A percentile compares a stretch with the other conserved stretches of the same genome.
Evolutionary conservation across 2,113 vertebrate genomes (phyloP).

Genomic region (Notothenia rossii): DNA sequence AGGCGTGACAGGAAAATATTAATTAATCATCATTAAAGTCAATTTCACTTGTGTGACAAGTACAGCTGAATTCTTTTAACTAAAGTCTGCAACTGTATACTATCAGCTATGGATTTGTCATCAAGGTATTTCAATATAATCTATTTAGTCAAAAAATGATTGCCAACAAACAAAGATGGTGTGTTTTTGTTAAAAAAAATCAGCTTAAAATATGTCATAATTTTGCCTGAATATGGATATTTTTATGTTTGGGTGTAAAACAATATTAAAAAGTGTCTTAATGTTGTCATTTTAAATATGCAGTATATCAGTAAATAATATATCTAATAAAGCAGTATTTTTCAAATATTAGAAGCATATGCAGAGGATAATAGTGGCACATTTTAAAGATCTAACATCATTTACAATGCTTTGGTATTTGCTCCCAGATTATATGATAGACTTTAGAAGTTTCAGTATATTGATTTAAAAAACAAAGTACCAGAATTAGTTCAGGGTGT

Average conservation of each 20-base stretch:
- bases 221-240: background rate
- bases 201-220: too few species aligned
- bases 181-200: too few species aligned
- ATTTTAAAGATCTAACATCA: background rate
- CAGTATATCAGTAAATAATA: background rate
- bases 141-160: background rate
- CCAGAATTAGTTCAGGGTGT: background rate
- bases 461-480: background rate
- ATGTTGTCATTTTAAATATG: background rate
- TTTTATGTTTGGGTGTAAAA: background rate
- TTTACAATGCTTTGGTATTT: background rate
- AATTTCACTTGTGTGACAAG: background rate
- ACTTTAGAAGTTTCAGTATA: background rate
- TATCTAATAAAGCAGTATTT: background rate
- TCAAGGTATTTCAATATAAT: background rate
- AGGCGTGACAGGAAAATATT: background rate
- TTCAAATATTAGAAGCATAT: background rate
- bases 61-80: background rate
- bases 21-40: background rate
- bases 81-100: background rate
- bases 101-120: background rate
- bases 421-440: background rate
- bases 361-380: background rate
- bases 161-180: too few species aligned
- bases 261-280: background rate